Percentiles rank a stretch among this genome's conserved stretches.
Evolutionary conservation across 2,113 vertebrate species (phyloP).

Genomic region (Microcebus ravelobensis): DNA sequence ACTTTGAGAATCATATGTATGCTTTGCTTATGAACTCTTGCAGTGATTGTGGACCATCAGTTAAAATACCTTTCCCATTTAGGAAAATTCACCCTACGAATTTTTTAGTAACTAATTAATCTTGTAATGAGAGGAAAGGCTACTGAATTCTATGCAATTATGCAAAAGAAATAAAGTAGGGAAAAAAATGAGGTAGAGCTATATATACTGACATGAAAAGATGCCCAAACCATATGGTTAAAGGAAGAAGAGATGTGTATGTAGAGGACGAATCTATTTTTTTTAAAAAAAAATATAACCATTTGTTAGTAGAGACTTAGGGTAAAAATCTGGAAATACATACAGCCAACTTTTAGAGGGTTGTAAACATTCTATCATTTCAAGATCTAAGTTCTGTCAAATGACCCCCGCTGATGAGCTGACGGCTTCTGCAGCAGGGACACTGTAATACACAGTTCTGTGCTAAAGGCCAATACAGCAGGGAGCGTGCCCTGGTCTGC

Average conservation of each 20-base stretch:
- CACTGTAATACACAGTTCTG: neutral
- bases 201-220: conserved; percentile 16
- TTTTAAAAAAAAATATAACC: conserved; percentile 9
- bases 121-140: neutral
- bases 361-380: conserved; percentile 1
- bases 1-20: neutral
- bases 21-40: neutral
- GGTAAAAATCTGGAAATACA: neutral
- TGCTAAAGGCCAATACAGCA: neutral
- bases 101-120: conserved; percentile 5
- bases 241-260: neutral
- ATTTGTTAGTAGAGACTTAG: conserved; percentile 11
- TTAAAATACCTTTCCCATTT: conserved; percentile 16
- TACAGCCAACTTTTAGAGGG: conserved; percentile 3
- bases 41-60: neutral
- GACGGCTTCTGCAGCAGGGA: neutral
- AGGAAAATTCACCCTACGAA: neutral
- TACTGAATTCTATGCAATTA: neutral
- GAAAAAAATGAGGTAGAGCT: neutral
- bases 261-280: conserved; percentile 6
- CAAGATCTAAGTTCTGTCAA: neutral
- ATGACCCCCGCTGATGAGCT: neutral
- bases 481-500: neutral
- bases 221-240: neutral
- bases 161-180: neutral